phyloP scores from a whole-genome alignment of 2,888 invertebrate species.

The Spisula solida region DNA sequence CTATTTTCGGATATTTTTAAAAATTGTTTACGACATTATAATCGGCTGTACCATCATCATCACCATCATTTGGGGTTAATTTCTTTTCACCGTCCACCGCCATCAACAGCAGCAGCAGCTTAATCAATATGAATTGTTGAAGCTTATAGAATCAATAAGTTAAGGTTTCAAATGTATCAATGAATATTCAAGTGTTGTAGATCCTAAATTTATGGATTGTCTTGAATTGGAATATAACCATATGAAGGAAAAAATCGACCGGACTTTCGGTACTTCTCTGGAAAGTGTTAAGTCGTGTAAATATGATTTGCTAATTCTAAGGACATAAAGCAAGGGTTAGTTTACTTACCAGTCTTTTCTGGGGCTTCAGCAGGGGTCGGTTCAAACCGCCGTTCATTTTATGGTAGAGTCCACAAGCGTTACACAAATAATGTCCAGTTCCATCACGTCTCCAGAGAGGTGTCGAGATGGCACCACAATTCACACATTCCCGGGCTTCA shows the following conservation, averaged over 20 bases:
- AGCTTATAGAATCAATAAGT: no score
- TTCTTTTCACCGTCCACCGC: background rate
- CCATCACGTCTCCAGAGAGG: conserved; percentile 99
- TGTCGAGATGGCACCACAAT: conserved; percentile 98
- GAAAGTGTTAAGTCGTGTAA: no score
- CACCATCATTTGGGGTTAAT: background rate
- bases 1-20: no score
- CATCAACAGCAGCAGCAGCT: background rate
- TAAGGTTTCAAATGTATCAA: no score
- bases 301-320: no score
- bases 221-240: no score
- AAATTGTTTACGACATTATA: background rate
- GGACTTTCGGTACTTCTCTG: no score
- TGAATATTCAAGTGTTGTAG: no score
- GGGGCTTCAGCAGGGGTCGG: conserved; percentile 98
- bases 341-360: conserved; percentile 97
- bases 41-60: background rate
- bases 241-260: no score
- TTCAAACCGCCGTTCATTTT: conserved; percentile 99
- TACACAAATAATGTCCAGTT: conserved; percentile 99
- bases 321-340: background rate
- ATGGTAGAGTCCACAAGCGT: conserved; percentile 99
- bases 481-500: conserved; percentile 98
- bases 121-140: background rate
- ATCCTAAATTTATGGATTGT: no score